Evolutionary conservation across 2,113 vertebrate species (phyloP), one percentile per base, ranked within the genome.

Genomic region (Cisticola juncidis): DNA sequence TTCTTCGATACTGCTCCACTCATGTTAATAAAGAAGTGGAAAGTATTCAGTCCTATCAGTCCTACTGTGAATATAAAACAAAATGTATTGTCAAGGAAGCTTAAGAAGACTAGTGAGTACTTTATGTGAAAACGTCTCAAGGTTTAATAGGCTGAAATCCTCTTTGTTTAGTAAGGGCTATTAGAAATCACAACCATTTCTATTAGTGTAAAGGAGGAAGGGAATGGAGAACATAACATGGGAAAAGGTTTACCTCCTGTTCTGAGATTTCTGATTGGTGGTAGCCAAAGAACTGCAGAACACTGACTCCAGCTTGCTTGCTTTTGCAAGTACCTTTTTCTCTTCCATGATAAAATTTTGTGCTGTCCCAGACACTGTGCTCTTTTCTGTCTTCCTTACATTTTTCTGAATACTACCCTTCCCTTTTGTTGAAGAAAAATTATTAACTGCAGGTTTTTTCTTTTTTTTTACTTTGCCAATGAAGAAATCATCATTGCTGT

Each of bases 391-490:
- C 66, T 95, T 96, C 53, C 60, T 35, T 11, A 58, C 6, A 5
- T 69, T 87, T 51, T 94, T 94, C 26, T 65, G 50, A 38, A 69
- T 17, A 20, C 18, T 58, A 40, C 54, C 95, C 42, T 94, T 95
- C 38, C 80, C 95, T 82, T 94, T 93, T 45, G 23, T 60, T 36
- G 96, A 93, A 77, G 86, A 78, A 76, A 6, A 24, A 72, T 62
- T 50, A 74, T 72, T 95, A 93, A 95, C 80, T 56, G 80, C 68
- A 72, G 96, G 98, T 91, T 98, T 99, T 92, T 98, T 98, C 60
- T 97, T 98, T 95, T 97, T 98, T 92, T 96, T 99, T 20, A 99
- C 98, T 98, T 99, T 99, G 23, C 99, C 99, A 54, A 99, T 96
- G 76, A 99, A 99, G 97, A 99, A 99, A 93, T 99, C 98, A 50